Base-by-base conservation (phyloP, 2,888 invertebrate species). In the Gastrophysa polygoni region DNA sequence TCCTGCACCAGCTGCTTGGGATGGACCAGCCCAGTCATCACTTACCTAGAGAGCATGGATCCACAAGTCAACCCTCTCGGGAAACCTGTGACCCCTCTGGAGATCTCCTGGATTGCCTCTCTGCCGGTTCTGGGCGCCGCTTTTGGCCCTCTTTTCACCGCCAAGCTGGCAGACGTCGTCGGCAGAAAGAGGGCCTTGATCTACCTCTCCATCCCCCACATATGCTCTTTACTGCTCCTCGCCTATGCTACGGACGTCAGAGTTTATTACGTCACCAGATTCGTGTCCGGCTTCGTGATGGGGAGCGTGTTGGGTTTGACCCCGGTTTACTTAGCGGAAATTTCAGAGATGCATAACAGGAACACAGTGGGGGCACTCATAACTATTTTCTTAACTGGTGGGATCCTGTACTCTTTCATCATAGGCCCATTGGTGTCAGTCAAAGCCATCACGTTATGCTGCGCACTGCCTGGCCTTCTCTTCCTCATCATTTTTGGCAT, bases 251-350 rank as follows among this genome's bases (percentile, higher is more conserved):
- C 48, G 2, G 46, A 49, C 10, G 58, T 73, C 2, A 11, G 44
- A 11, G 46, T 66, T 2, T 72, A 59, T 57, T 88, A 85, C 80
- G 84, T 78, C 8, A 88, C 86, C 52, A 83, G 84, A 58, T 83
- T 85, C 70, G 81, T 84, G 64, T 85, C 85, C 80, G 91, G 91
- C 49, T 72, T 89, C 0, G 87, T 86, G 0, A 84, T 87, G 0
- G 89, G 91, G 0, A 86, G 89, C 75, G 82, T 88, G n/a, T 90
- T 89, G 81, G 87, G 90, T 0, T 86, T 89, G 1, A 86, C 89
- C 0, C 93, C 95, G 0, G 90, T 93, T 86, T 95, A 94, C 80
- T 87, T 93, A 63, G 91, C 92, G 43, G 95, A 95, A 81, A 91
- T 93, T 29, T 87, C 93, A 5, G 89, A 92, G 83, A 88, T 89